Evolutionary conservation across 2,888 invertebrate species (phyloP), one percentile per base, ranked within the genome.

Genomic region (Limenitis camilla): DNA sequence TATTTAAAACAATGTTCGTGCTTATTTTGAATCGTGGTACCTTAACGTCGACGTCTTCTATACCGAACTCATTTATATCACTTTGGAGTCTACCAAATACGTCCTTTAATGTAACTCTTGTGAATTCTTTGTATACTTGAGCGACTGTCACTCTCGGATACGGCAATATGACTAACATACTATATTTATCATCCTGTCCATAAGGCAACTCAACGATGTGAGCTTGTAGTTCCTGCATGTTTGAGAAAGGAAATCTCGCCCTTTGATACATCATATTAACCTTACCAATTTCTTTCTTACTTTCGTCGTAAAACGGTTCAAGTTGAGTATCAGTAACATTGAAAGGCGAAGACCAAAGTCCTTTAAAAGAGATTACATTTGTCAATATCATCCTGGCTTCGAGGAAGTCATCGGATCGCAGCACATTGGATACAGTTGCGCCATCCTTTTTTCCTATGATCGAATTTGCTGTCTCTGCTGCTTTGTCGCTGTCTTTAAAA

Each of bases 261-360:
- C 88, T 83, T 61, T 91, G 90, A 58, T 88, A 89, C 94, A 96
- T 95, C 93, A 95, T 94, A 53, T 91, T 89, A 0, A 93, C 92
- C 56, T 82, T 73, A 0, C 90, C 90, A 8, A 88, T 66, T n/a
- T 76, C 67, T 6, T 72, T 67, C 39, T 85, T 88, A 27, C 86
- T 72, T 58, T 92, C 92, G 62, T 91, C 85, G 61, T 86, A 90
- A 66, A 93, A 93, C 0, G 85, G 74, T 58, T 90, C 90, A 1
- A 69, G 54, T 1, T 63, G 69, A 0, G 93, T 93, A 2, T 87
- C 84, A 0, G 88, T 72, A 45, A 63, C 68, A 63, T 93, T 91
- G 64, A 93, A 93, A 0, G 92, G 92, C 0, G 75, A 76, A 51
- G 86, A 77, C 94, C 94, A 94, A 8, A 90, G 78, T 6, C 93